Conservation (phyloP, 2,888 invertebrate species). For the Phania funesta region DNA sequence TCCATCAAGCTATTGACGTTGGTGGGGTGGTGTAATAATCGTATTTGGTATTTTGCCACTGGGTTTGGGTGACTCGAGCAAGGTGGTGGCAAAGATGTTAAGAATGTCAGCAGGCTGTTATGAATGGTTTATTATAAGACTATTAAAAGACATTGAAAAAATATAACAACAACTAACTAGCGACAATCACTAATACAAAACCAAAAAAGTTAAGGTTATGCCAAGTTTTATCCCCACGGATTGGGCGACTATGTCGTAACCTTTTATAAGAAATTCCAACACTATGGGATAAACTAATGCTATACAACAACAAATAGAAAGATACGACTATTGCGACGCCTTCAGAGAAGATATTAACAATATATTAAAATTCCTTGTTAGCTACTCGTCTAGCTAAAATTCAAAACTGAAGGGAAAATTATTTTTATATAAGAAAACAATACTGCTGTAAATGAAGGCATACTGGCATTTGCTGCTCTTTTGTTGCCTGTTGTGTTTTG, state of each 20-base stretch:
- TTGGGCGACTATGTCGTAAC: constrained; percentile 7
- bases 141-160: constrained; percentile 56
- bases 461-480: constrained; percentile 44
- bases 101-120: constrained; percentile 64
- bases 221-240: constrained; percentile 18
- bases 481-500: constrained; percentile 1
- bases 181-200: background rate
- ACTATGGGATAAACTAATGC: constrained; percentile 26
- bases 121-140: constrained; percentile 67
- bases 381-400: constrained; percentile 31
- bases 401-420: constrained; percentile 10
- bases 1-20: constrained; percentile 42
- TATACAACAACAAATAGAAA: too few species aligned
- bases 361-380: constrained; percentile 61
- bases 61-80: constrained; percentile 17
- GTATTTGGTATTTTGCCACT: background rate
- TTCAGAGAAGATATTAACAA: constrained; percentile 55
- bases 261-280: constrained; percentile 46
- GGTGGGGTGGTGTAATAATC: constrained; percentile 27
- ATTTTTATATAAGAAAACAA: constrained; percentile 22
- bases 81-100: constrained; percentile 61
- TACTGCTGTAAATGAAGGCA: constrained; percentile 33
- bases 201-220: constrained; percentile 23
- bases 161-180: constrained; percentile 43
- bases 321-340: too few species aligned